Evolutionary conservation across 2,113 vertebrate genomes (phyloP).

Genomic region (Numenius arquata): DNA sequence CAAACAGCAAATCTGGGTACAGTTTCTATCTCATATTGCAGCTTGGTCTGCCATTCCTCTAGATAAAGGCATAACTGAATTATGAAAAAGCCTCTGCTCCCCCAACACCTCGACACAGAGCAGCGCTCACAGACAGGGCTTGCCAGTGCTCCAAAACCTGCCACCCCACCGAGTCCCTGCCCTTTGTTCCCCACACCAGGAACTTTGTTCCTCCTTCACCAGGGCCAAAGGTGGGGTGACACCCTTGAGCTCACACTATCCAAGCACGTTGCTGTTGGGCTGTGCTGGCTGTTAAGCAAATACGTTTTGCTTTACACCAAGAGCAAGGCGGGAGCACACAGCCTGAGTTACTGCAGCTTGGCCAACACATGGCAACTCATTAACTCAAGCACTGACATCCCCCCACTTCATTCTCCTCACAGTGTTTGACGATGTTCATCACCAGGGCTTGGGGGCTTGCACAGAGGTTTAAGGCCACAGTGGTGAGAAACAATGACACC

Average conservation of each 20-base stretch:
- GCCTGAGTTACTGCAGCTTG: background rate
- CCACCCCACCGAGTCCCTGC: fast-evolving
- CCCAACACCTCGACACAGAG: background rate
- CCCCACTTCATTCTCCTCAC: background rate
- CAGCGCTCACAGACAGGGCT: background rate
- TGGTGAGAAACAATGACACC: fast-evolving
- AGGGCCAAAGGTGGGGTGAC: background rate
- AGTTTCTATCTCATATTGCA: fast-evolving
- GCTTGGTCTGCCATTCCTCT: background rate
- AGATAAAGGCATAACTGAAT: background rate
- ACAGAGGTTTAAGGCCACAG: background rate
- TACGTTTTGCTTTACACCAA: background rate
- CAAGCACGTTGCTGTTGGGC: fast-evolving
- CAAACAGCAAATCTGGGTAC: background rate
- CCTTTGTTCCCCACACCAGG: fast-evolving
- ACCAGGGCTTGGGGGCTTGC: background rate
- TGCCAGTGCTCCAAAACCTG: background rate
- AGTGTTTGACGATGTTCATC: background rate
- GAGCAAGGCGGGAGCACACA: background rate
- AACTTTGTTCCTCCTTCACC: no score
- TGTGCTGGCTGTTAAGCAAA: background rate
- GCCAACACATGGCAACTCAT: background rate
- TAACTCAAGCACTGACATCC: background rate
- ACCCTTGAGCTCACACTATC: background rate
- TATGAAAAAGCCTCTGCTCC: background rate